A percentile compares a stretch with the other conserved stretches of the same genome.
Conservation (phyloP, 1,140 invertebrate genomes). For the Amyelois transitella region DNA sequence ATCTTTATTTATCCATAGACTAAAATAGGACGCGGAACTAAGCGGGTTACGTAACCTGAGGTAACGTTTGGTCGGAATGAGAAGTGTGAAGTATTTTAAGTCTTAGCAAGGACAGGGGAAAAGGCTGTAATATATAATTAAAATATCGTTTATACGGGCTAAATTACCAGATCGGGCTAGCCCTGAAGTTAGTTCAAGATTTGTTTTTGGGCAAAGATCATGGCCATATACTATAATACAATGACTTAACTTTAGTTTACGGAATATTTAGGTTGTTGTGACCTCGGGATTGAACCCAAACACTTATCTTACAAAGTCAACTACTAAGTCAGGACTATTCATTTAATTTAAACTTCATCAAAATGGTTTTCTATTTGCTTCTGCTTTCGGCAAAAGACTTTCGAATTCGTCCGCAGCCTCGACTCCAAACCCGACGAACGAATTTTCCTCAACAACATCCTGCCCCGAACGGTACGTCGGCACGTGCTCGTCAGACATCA, state of each 20-base stretch:
- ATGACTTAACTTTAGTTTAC: too few species aligned
- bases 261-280: too few species aligned
- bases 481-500: not conserved
- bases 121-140: not conserved
- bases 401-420: not conserved
- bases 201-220: too few species aligned
- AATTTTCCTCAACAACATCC: conserved; percentile 10
- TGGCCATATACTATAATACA: too few species aligned
- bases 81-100: not conserved
- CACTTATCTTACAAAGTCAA: too few species aligned
- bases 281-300: too few species aligned
- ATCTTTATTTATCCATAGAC: conserved; percentile 18
- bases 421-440: conserved; percentile 6
- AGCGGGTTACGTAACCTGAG: not conserved
- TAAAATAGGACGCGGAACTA: conserved; percentile 21
- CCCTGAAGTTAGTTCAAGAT: too few species aligned
- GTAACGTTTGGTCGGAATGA: not conserved
- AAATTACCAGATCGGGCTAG: too few species aligned
- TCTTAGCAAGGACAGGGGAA: not conserved
- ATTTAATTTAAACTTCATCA: not conserved
- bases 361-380: not conserved
- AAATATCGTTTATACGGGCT: too few species aligned
- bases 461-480: not conserved
- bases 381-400: not conserved
- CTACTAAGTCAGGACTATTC: too few species aligned